Conservation (phyloP, 2,797 vertebrate species). For the Notolabrus celidotus region DNA sequence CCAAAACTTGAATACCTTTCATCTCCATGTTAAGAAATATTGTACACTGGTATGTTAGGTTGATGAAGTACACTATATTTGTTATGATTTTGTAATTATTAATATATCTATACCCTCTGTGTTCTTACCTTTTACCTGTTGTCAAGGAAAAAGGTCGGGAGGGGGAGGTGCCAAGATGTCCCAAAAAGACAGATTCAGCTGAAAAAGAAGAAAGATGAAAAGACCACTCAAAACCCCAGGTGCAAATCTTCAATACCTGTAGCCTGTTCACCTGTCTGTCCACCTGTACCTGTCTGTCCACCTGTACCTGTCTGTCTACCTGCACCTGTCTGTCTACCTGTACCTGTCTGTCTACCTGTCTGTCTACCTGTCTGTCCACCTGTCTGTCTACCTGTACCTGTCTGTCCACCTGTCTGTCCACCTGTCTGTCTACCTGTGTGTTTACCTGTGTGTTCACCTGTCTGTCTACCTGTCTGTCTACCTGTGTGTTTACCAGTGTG, state of each 20-base stretch:
- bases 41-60: no score
- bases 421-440: neutral
- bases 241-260: neutral
- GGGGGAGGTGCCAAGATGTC: conserved; percentile 82
- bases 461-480: no score
- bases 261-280: neutral
- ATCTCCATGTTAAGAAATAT: no score
- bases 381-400: neutral
- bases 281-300: neutral
- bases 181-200: conserved; percentile 93
- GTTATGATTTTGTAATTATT: no score
- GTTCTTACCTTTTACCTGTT: neutral
- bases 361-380: no score
- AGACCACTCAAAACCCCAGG: conserved; percentile 42
- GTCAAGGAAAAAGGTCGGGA: conserved; percentile 63
- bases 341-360: neutral
- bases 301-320: neutral
- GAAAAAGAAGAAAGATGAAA: conserved; percentile 82
- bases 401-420: neutral
- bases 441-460: neutral
- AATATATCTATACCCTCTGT: no score
- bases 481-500: no score
- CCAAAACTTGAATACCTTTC: no score
- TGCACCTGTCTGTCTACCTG: neutral
- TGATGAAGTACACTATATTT: no score